These are phyloP conservation scores for Sepiola atlantica DNA, from an alignment of 2,888 invertebrate species.

Conservation along the genomic window DNA sequence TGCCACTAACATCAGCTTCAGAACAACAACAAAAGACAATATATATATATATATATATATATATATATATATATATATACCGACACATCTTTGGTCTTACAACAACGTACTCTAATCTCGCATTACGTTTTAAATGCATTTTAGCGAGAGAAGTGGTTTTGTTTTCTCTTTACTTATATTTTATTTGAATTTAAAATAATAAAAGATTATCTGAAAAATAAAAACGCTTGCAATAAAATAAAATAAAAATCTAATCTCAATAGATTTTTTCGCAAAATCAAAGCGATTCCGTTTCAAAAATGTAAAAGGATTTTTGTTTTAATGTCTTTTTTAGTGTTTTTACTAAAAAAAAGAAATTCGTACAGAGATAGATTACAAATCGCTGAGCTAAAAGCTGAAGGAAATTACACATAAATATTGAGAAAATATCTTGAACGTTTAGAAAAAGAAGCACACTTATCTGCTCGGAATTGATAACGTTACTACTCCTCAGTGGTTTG, in stretches of 20 bases:
- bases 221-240: background rate
- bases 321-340: background rate
- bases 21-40: background rate
- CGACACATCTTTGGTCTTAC: background rate
- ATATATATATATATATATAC: no score
- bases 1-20: background rate
- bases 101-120: slow-evolving; percentile 6
- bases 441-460: background rate
- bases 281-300: background rate
- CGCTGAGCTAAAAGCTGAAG: background rate
- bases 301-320: background rate
- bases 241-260: background rate
- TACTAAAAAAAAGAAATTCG: background rate
- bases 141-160: background rate
- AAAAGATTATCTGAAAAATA: background rate
- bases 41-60: no score
- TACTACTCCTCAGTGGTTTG: no score
- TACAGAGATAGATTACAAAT: background rate
- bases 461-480: no score
- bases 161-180: background rate
- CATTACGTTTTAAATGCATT: background rate
- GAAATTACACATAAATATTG: background rate
- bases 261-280: background rate
- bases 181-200: background rate
- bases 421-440: background rate